Evolutionary conservation across 1,140 invertebrate species (phyloP).

Genomic region (Plectus sambesii): DNA sequence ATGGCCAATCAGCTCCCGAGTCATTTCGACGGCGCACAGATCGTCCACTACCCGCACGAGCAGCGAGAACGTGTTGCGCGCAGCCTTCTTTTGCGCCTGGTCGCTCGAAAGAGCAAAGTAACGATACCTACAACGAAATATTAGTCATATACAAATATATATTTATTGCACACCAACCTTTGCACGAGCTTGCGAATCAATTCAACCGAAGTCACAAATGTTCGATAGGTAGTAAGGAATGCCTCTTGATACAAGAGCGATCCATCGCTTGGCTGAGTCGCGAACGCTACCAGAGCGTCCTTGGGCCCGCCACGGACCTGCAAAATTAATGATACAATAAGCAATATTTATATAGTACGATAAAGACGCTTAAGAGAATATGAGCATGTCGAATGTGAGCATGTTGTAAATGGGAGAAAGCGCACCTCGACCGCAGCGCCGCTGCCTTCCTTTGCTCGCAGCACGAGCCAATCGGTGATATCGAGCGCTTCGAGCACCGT

Average conservation of each 20-base stretch:
- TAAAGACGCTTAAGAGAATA: too few species aligned
- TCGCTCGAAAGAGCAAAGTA: conserved; percentile 9
- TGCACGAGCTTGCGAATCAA: conserved; percentile 36
- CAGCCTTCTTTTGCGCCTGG: conserved; percentile 18
- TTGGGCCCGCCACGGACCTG: conserved; percentile 38
- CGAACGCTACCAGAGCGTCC: conserved; percentile 38
- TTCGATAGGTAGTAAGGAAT: conserved; percentile 35
- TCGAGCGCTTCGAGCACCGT: conserved; percentile 19
- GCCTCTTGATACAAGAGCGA: conserved; percentile 41
- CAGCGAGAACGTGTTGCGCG: conserved; percentile 36
- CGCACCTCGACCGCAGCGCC: conserved; percentile 26
- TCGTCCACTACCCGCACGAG: conserved; percentile 37
- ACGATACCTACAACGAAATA: too few species aligned
- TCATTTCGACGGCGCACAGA: conserved; percentile 30
- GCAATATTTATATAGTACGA: neutral
- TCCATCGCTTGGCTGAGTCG: conserved; percentile 26
- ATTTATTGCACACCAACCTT: conserved; percentile 16
- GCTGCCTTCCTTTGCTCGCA: conserved; percentile 29
- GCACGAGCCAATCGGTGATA: conserved; percentile 22
- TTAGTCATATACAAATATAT: conserved; percentile 33
- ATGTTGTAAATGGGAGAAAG: too few species aligned
- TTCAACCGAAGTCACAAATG: conserved; percentile 34
- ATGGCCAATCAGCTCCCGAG: conserved; percentile 21
- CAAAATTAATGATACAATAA: conserved; percentile 7
- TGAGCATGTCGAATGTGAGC: too few species aligned